Percentiles rank a stretch among this genome's conserved stretches.
phyloP scores from a whole-genome alignment of 2,113 vertebrate genomes.

The Labrus mixtus region DNA sequence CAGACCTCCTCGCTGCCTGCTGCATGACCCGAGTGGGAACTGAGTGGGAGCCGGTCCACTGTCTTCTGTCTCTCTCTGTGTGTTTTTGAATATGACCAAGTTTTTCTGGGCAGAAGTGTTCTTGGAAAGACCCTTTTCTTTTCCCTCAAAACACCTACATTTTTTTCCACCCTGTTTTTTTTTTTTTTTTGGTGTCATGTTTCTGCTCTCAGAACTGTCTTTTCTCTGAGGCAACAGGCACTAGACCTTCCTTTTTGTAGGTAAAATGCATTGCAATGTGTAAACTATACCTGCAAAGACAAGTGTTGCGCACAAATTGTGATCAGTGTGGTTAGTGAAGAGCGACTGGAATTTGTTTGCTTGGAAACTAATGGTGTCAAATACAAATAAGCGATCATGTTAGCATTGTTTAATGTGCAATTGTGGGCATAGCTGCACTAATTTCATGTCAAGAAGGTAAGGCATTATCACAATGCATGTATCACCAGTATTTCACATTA shows the following conservation, averaged over 20 bases:
- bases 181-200: slow-evolving; percentile 3
- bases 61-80: slow-evolving; percentile 41
- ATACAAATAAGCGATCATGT: slow-evolving; percentile 20
- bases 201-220: slow-evolving; percentile 11
- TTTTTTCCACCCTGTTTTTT: slow-evolving; percentile 20
- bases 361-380: slow-evolving; percentile 11
- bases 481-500: slow-evolving; percentile 39
- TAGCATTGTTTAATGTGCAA: background rate
- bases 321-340: too few relatives aligned
- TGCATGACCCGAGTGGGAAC: slow-evolving; percentile 74
- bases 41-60: slow-evolving; percentile 54
- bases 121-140: slow-evolving; percentile 36
- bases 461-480: slow-evolving; percentile 28
- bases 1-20: slow-evolving; percentile 64
- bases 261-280: slow-evolving; percentile 20
- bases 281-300: slow-evolving; percentile 20
- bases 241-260: slow-evolving; percentile 29
- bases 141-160: slow-evolving; percentile 18
- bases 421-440: slow-evolving; percentile 7
- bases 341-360: slow-evolving; percentile 21
- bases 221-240: slow-evolving; percentile 12
- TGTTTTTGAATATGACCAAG: slow-evolving; percentile 43
- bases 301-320: too few relatives aligned
- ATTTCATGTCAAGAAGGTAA: slow-evolving; percentile 5
- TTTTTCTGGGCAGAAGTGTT: slow-evolving; percentile 48